Percentiles rank a stretch among this genome's conserved stretches.
These are phyloP conservation scores for Rhagium mordax DNA, from an alignment of 2,888 invertebrate species.

Conservation along the genomic window DNA sequence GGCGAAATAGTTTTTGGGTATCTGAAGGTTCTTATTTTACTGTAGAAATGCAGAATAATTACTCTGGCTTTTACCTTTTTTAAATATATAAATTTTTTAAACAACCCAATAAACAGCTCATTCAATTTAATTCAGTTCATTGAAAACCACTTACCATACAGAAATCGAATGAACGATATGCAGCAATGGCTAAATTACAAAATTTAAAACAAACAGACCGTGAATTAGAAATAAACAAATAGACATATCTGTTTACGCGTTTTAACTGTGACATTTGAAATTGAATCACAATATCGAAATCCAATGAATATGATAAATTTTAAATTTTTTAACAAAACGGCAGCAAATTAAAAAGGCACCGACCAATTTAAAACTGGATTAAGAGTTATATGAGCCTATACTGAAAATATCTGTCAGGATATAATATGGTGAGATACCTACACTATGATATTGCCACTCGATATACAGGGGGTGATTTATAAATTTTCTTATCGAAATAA, in stretches of 20 bases:
- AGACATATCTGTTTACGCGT: constrained; percentile 17
- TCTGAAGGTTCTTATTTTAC: no score
- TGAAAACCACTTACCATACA: constrained; percentile 9
- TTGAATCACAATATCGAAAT: not conserved
- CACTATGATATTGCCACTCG: no score
- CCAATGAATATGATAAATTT: constrained; percentile 29
- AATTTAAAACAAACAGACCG: constrained; percentile 25
- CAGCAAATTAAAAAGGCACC: not conserved
- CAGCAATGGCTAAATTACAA: constrained; percentile 19
- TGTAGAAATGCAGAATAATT: no score
- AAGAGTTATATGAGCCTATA: no score
- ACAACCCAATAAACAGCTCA: not conserved
- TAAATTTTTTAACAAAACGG: not conserved
- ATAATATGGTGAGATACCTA: no score
- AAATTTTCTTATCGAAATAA: no score
- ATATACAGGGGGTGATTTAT: no score
- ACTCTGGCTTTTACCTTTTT: not conserved
- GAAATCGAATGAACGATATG: constrained; percentile 5
- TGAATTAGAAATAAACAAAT: constrained; percentile 19
- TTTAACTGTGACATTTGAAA: constrained; percentile 17
- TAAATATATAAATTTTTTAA: not conserved
- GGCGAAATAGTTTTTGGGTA: no score
- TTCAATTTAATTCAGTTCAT: constrained; percentile 1
- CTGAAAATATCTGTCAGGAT: no score
- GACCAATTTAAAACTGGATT: not conserved